Evolutionary conservation across 2,113 vertebrate species (phyloP).

Genomic region (Trogon melanurus): DNA sequence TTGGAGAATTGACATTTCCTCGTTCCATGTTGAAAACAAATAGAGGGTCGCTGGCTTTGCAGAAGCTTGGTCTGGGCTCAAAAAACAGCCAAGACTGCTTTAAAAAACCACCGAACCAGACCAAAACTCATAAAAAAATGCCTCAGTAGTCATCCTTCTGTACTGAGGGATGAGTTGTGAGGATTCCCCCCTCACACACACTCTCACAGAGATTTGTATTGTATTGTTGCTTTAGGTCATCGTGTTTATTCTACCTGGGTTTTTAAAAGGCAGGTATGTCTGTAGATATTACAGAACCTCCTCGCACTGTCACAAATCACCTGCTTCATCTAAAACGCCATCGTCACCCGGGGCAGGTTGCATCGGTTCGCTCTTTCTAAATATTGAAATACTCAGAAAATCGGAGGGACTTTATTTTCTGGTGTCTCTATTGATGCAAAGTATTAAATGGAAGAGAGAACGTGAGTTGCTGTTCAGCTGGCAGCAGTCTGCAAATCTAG

Average conservation of each 20-base stretch:
- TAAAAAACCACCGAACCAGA: not conserved
- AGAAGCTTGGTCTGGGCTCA: not conserved
- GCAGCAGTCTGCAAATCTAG: constrained; percentile 25
- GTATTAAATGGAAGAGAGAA: not conserved
- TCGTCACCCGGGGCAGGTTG: not conserved
- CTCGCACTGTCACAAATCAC: not conserved
- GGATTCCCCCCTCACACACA: too few species aligned
- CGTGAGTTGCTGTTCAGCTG: not conserved
- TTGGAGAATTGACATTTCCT: not conserved
- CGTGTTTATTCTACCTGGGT: not conserved
- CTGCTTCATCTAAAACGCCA: not conserved
- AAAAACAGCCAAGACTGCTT: not conserved
- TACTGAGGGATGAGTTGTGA: not conserved
- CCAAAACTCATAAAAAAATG: not conserved
- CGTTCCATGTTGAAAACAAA: not conserved
- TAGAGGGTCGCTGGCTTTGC: constrained; percentile 10
- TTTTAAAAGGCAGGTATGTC: not conserved
- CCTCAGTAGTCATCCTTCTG: not conserved
- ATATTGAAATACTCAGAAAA: not conserved
- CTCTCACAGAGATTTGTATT: not conserved
- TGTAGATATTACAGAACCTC: not conserved
- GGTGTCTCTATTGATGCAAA: not conserved
- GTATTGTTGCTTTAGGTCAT: not conserved
- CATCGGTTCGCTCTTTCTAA: not conserved
- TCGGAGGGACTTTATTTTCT: not conserved